phyloP scores from a whole-genome alignment of 2,113 vertebrate genomes.

The Zeus faber region DNA sequence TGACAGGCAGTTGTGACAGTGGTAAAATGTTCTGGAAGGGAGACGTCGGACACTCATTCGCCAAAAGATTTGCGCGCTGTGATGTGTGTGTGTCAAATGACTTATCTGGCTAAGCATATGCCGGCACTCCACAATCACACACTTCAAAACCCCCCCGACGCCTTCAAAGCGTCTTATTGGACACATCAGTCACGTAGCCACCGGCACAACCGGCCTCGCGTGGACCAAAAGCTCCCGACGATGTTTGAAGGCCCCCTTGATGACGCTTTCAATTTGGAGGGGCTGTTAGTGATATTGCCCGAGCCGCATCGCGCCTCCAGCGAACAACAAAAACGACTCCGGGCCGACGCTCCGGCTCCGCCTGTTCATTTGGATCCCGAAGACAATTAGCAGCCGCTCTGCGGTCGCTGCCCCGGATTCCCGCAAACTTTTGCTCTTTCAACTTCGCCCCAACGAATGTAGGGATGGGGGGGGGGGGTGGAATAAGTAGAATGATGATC shows the following conservation, averaged over 20 bases:
- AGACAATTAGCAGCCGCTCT: constrained; percentile 52
- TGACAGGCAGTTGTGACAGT: constrained; percentile 73
- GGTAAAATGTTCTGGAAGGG: constrained; percentile 70
- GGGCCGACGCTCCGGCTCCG: constrained; percentile 56
- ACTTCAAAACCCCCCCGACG: constrained; percentile 64
- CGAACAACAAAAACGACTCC: constrained; percentile 49
- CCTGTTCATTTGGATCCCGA: constrained; percentile 54
- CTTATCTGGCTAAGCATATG: constrained; percentile 76
- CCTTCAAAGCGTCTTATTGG: constrained; percentile 67
- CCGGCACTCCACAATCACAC: constrained; percentile 75
- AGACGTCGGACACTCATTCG: constrained; percentile 44
- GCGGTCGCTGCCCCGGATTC: constrained; percentile 46
- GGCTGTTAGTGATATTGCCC: constrained; percentile 64
- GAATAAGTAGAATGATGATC: constrained; percentile 34
- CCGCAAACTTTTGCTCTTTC: constrained; percentile 18
- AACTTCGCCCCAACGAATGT: constrained; percentile 23
- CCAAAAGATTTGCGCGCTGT: constrained; percentile 69
- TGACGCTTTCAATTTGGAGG: constrained; percentile 73
- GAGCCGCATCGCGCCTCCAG: constrained; percentile 29
- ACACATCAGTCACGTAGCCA: constrained; percentile 74
- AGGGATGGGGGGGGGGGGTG: no score
- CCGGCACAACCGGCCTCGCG: constrained; percentile 68
- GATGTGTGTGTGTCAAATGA: constrained; percentile 75
- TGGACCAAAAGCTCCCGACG: constrained; percentile 60
- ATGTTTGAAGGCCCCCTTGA: constrained; percentile 70